These are phyloP conservation scores for Brachionus calyciflorus DNA, from an alignment of 1,140 invertebrate species.

Conservation along the genomic window DNA sequence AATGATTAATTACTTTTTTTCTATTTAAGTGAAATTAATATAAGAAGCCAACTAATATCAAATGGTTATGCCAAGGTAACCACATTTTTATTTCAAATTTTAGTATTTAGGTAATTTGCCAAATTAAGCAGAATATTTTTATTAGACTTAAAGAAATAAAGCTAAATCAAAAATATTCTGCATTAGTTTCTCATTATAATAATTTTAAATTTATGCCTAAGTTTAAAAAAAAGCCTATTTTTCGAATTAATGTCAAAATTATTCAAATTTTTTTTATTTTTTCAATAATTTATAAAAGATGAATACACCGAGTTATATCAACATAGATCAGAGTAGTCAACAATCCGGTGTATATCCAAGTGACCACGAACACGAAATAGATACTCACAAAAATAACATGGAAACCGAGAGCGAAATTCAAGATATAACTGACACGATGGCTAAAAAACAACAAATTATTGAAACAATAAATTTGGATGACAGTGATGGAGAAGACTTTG, in stretches of 20 bases:
- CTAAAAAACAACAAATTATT: too few relatives aligned
- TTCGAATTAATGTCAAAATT: too few relatives aligned
- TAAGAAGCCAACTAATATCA: not conserved
- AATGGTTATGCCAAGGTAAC: conserved; percentile 16
- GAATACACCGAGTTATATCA: conserved; percentile 6
- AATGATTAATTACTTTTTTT: not conserved
- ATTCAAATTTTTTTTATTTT: not conserved
- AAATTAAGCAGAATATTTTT: too few relatives aligned
- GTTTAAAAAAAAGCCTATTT: too few relatives aligned
- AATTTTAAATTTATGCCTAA: too few relatives aligned
- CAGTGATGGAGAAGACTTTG: not conserved
- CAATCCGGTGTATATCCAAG: not conserved
- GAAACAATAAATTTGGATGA: not conserved
- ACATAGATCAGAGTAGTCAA: not conserved
- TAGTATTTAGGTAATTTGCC: too few relatives aligned
- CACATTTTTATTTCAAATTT: not conserved
- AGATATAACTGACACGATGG: not conserved
- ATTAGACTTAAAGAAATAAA: too few relatives aligned
- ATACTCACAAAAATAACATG: not conserved
- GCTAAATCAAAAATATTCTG: too few relatives aligned
- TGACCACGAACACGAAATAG: too few relatives aligned
- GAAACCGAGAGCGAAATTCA: not conserved
- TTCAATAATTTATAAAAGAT: too few relatives aligned
- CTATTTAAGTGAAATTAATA: not conserved
- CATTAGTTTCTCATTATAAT: too few relatives aligned